phyloP scores from a whole-genome alignment of 2,113 vertebrate species.

The Nothobranchius kuhntae region DNA sequence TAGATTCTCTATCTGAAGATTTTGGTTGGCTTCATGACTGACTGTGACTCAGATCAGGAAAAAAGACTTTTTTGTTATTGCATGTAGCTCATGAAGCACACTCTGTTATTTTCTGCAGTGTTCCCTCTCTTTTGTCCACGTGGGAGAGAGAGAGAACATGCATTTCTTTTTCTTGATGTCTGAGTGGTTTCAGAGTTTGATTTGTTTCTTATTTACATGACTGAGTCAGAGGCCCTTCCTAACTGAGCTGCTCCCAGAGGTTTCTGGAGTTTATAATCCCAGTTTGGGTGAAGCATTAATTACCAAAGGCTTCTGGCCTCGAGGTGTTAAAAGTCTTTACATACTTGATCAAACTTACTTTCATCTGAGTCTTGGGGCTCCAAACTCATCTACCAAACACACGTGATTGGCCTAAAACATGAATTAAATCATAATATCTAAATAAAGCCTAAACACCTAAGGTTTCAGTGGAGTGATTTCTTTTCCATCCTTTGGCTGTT shows the following conservation, averaged over 20 bases:
- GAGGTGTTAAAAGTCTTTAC: conserved; percentile 61
- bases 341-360: conserved; percentile 56
- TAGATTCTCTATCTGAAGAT: conserved; percentile 4
- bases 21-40: conserved; percentile 32
- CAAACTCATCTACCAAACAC: conserved; percentile 17
- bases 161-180: conserved; percentile 45
- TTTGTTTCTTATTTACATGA: conserved; percentile 68
- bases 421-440: no score
- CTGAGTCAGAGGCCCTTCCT: conserved; percentile 56
- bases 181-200: conserved; percentile 60
- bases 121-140: neutral
- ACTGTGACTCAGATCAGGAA: conserved; percentile 35
- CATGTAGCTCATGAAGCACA: no score
- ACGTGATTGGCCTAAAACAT: neutral
- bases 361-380: conserved; percentile 31
- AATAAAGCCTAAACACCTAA: no score
- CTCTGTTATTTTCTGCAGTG: conserved; percentile 15
- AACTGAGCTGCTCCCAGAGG: conserved; percentile 38
- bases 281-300: conserved; percentile 59
- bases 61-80: conserved; percentile 31
- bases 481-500: neutral
- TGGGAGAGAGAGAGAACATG: conserved; percentile 11
- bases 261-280: conserved; percentile 51
- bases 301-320: conserved; percentile 50
- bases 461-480: neutral